Percentiles rank a stretch among this genome's conserved stretches.
Conservation (phyloP, 2,113 vertebrate species). For the Pitta sordida region DNA sequence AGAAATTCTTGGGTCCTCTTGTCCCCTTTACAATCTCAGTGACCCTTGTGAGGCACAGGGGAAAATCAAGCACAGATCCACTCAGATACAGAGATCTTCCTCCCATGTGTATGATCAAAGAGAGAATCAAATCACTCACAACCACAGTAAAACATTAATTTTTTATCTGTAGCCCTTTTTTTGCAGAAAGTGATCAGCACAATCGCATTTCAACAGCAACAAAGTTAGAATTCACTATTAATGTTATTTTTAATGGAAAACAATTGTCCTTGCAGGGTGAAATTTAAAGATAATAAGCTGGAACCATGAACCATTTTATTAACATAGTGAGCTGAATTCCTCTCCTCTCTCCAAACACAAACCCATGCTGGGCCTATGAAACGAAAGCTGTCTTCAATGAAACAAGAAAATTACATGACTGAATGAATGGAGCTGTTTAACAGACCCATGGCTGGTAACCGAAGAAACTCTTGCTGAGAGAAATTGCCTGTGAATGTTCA, state of each 20-base stretch:
- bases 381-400: constrained; percentile 45
- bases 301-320: background rate
- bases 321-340: background rate
- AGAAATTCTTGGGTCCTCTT: background rate
- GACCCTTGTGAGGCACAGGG: background rate
- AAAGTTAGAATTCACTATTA: background rate
- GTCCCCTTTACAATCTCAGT: background rate
- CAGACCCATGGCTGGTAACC: background rate
- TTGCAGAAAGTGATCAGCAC: background rate
- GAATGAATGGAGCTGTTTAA: constrained; percentile 6
- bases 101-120: background rate
- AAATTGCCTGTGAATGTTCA: constrained; percentile 24
- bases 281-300: constrained; percentile 32
- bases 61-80: background rate
- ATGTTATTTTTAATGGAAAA: background rate
- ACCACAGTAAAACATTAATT: background rate
- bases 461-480: constrained; percentile 20
- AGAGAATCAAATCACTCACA: background rate
- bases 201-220: background rate
- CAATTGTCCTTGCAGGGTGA: constrained; percentile 13
- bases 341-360: background rate
- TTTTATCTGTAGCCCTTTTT: background rate
- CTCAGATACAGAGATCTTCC: fast-evolving
- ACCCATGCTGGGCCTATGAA: constrained; percentile 27
- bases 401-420: constrained; percentile 10